phyloP scores from a whole-genome alignment of 2,113 vertebrate species.

The Xerus inauris region DNA sequence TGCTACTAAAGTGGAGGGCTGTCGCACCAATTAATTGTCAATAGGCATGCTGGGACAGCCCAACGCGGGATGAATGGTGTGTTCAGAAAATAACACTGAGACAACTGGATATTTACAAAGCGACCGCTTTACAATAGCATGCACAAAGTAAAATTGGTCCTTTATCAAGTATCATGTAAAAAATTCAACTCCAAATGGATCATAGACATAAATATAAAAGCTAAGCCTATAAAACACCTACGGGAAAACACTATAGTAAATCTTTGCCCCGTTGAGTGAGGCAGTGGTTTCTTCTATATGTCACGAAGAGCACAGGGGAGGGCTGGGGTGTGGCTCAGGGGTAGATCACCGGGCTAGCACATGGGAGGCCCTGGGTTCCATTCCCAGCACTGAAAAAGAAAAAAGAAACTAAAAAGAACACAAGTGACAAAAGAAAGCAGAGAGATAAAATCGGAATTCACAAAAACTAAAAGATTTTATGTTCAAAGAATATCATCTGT shows the following conservation, averaged over 20 bases:
- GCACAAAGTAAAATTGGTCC: neutral
- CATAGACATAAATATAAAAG: neutral
- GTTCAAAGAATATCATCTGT: neutral
- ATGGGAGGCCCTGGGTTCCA: neutral
- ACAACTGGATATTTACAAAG: neutral
- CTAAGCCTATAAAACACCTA: neutral
- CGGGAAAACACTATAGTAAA: neutral
- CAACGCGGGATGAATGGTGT: too few relatives aligned
- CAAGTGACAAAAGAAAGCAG: neutral
- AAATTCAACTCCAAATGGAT: neutral
- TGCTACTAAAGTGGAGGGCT: neutral
- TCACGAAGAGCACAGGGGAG: neutral
- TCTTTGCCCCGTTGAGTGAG: neutral
- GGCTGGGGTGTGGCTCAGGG: accelerated
- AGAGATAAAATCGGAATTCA: neutral
- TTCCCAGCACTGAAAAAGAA: neutral
- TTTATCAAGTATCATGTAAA: neutral
- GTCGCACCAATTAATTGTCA: neutral
- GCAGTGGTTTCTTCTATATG: neutral
- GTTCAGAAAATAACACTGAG: neutral
- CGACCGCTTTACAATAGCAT: neutral
- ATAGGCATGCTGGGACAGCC: neutral
- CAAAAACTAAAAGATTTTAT: neutral
- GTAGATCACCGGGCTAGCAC: neutral
- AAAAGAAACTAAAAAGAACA: neutral